Evolutionary conservation across 2,888 invertebrate genomes (phyloP).

Genomic region (Catocala nupta): DNA sequence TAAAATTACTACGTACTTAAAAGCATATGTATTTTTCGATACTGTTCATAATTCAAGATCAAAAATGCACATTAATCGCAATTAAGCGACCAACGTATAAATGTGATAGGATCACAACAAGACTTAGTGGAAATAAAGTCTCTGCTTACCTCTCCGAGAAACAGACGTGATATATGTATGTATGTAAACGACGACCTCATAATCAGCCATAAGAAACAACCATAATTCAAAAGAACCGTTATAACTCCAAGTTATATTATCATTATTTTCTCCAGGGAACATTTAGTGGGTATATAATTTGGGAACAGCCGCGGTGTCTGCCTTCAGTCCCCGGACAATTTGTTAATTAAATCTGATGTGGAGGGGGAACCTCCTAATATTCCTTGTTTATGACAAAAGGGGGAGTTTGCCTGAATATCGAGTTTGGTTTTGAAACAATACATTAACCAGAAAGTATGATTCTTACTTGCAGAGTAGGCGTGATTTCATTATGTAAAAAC

Average conservation of each 20-base stretch:
- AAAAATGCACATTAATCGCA: no score
- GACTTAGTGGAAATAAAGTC: no score
- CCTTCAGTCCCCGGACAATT: conserved; percentile 24
- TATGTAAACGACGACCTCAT: no score
- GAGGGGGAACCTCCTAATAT: conserved; percentile 10
- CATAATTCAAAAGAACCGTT: neutral
- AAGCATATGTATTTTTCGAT: no score
- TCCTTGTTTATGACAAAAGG: conserved; percentile 14
- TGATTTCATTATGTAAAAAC: neutral
- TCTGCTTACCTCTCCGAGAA: no score
- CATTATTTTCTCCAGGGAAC: neutral
- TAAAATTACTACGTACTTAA: no score
- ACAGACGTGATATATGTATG: no score
- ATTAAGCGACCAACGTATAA: no score
- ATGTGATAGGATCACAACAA: no score
- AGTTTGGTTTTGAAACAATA: conserved; percentile 1
- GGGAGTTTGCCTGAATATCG: neutral
- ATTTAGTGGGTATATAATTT: conserved; percentile 7
- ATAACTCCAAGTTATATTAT: neutral
- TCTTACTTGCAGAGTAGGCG: no score
- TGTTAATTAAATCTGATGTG: conserved; percentile 40
- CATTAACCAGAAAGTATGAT: neutral
- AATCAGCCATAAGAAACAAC: no score
- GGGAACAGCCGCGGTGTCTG: conserved; percentile 2
- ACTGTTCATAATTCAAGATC: no score